phyloP scores from a whole-genome alignment of 2,113 vertebrate species.

The Oncorhynchus clarkii region DNA sequence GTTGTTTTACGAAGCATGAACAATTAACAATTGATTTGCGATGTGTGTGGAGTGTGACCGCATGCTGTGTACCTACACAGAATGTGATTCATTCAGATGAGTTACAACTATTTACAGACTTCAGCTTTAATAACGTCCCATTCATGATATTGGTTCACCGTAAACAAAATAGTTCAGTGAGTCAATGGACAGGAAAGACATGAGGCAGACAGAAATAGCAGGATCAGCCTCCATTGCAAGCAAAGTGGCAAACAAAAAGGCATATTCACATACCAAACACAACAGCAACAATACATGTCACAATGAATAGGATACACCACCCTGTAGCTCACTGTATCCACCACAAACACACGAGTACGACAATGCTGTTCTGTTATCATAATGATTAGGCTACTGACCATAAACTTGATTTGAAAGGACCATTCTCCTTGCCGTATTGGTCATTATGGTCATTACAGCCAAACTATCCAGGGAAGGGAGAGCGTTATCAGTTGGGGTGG shows the following conservation, averaged over 20 bases:
- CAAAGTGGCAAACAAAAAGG: conserved; percentile 20
- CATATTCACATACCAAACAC: background rate
- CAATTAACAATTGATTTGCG: no score
- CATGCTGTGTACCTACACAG: background rate
- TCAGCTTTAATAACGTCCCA: conserved; percentile 54
- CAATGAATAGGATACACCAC: background rate
- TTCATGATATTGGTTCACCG: conserved; percentile 20
- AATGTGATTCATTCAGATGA: conserved; percentile 58
- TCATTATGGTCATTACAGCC: background rate
- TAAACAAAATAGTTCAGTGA: conserved; percentile 22
- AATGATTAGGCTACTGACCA: no score
- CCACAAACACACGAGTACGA: background rate
- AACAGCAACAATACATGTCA: no score
- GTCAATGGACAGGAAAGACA: conserved; percentile 21
- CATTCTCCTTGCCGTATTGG: background rate
- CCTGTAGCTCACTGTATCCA: background rate
- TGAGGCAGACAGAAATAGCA: conserved; percentile 8
- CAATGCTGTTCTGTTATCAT: background rate
- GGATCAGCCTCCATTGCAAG: conserved; percentile 22
- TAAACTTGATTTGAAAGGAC: no score
- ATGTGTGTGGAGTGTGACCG: no score
- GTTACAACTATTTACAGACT: conserved; percentile 52
- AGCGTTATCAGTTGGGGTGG: conserved; percentile 46
- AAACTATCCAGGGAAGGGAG: background rate
- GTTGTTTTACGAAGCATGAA: no score